Evolutionary conservation across 2,888 invertebrate species (phyloP), one percentile per base, ranked within the genome.

Genomic region (Cactoblastis cactorum): DNA sequence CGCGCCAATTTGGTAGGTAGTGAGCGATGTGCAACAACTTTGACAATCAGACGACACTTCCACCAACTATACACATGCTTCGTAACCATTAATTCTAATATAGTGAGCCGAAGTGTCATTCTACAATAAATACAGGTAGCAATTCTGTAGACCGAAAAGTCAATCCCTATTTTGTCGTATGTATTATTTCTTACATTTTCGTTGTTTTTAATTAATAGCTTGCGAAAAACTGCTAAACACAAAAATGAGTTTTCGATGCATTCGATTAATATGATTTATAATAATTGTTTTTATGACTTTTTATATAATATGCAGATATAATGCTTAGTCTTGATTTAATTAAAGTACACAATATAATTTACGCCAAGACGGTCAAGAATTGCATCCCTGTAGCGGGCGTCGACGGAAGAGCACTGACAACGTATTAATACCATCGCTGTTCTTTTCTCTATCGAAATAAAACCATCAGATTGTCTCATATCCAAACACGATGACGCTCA

Each of bases 1-100:
- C 66, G 63, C 67, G 67, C 67, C 61, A 59, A 67, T 54, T 65
- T 55, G 57, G 63, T 55, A 56, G 66, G 72, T 75, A 75, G 77
- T 73, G 75, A 78, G 71, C 61, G 54, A 59, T 61, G 71, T 71
- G 65, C 66, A 67, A 43, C 53, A 50, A 58, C 53, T 62, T 54
- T 56, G 14, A 53, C 59, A 57, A 59, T 57, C 47, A 56, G 56
- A 61, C 64, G 58, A 60, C 34, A 35, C 46, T 46, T 19, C 3
- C 18, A 15, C 22, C 19, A 22, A 17, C 33, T 33, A 15, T 17
- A 8, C 1, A 5, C 41, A 33, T 14, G 22, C 33, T 8, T 18
- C 6, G 28, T 28, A n/a, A 11, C n/a, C 17, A 15, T n/a, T 38
- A 28, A 48, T 17, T 19, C 11, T 3, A 39, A 19, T 18, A 49